phyloP scores from a whole-genome alignment of 2,113 vertebrate genomes.

The Tiliqua scincoides region DNA sequence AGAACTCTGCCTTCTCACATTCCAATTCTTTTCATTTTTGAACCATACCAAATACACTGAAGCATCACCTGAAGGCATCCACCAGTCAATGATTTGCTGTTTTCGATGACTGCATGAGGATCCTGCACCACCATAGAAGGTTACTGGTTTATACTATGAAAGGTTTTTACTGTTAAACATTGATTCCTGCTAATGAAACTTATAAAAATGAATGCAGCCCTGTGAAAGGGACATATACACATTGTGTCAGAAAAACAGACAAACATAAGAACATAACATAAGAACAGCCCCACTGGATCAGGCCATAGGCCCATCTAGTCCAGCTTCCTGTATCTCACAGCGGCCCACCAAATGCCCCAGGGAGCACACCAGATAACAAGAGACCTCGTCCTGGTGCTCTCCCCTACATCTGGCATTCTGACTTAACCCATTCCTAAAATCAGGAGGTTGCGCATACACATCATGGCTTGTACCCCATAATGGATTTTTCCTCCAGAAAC shows the following conservation, averaged over 20 bases:
- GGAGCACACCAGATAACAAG: too few species aligned
- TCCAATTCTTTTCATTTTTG: background rate
- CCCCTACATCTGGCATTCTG: too few species aligned
- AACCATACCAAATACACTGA: background rate
- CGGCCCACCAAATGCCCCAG: too few species aligned
- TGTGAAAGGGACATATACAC: background rate
- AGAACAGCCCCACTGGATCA: too few species aligned
- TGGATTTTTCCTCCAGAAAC: too few species aligned
- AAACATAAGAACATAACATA: background rate
- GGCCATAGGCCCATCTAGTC: too few species aligned
- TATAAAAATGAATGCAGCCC: background rate
- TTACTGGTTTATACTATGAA: fast-evolving
- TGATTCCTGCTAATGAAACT: background rate
- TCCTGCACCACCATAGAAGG: background rate
- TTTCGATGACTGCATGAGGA: slow-evolving; percentile 9
- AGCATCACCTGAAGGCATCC: background rate
- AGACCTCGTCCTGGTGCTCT: too few species aligned
- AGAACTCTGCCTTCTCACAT: fast-evolving
- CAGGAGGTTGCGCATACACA: too few species aligned
- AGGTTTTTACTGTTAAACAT: background rate
- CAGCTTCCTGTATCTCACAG: too few species aligned
- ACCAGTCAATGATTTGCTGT: background rate
- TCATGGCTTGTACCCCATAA: too few species aligned
- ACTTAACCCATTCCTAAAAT: too few species aligned
- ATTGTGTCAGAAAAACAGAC: background rate